phyloP scores from a whole-genome alignment of 2,888 invertebrate genomes.

The Hartigia nigra region DNA sequence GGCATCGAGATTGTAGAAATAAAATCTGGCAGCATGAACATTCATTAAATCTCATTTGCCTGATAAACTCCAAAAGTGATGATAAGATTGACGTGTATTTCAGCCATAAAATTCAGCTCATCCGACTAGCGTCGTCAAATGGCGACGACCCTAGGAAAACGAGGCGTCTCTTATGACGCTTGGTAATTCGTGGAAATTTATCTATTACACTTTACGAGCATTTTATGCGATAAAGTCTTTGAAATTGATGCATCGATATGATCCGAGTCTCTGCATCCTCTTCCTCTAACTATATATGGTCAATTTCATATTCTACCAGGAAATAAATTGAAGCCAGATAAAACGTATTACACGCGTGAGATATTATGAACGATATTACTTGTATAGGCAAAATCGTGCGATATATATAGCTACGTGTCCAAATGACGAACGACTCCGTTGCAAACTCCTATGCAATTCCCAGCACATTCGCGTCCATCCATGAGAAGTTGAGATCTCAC shows the following conservation, averaged over 20 bases:
- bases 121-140: neutral
- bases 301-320: slow-evolving; percentile 37
- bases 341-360: slow-evolving; percentile 39
- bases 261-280: slow-evolving; percentile 21
- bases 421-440: neutral
- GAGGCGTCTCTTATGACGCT: neutral
- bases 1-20: neutral
- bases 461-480: neutral
- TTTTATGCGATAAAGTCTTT: slow-evolving; percentile 18
- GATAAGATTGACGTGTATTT: neutral
- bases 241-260: slow-evolving; percentile 36
- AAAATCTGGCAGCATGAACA: neutral
- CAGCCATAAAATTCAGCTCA: neutral
- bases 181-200: slow-evolving; percentile 9
- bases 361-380: slow-evolving; percentile 38
- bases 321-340: slow-evolving; percentile 36
- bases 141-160: neutral
- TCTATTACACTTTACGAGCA: slow-evolving; percentile 17
- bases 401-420: slow-evolving; percentile 8
- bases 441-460: neutral
- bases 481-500: neutral
- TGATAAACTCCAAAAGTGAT: neutral
- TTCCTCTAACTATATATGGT: slow-evolving; percentile 21
- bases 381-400: slow-evolving; percentile 30
- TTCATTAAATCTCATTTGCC: neutral